A percentile compares a stretch with the other conserved stretches of the same genome.
These are phyloP conservation scores for Leuciscus waleckii DNA, from an alignment of 2,797 vertebrate species.

Conservation along the genomic window DNA sequence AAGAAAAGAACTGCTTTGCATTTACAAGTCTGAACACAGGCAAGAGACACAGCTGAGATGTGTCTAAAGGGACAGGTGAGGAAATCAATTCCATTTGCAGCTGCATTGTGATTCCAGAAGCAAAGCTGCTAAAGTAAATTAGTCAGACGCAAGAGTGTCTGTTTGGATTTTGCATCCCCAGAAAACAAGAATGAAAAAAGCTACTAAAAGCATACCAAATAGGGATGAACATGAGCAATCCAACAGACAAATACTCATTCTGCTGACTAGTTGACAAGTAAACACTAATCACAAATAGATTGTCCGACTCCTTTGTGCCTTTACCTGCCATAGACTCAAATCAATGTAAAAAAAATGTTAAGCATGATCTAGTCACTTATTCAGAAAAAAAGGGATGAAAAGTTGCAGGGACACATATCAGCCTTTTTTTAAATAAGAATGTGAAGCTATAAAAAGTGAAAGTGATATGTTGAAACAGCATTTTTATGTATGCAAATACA, in stretches of 20 bases:
- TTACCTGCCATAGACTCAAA: not conserved
- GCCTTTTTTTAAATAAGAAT: not conserved
- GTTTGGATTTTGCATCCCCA: not conserved
- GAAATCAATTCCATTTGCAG: constrained; percentile 23
- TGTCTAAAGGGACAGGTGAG: constrained; percentile 19
- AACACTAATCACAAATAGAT: not conserved
- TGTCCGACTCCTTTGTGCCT: too few relatives aligned
- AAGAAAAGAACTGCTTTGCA: constrained; percentile 34
- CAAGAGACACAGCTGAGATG: constrained; percentile 15
- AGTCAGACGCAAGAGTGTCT: not conserved
- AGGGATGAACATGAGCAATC: constrained; percentile 27
- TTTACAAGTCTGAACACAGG: constrained; percentile 20
- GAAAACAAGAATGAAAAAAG: constrained; percentile 34
- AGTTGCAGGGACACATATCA: too few relatives aligned
- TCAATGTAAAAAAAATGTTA: not conserved
- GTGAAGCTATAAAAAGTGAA: not conserved
- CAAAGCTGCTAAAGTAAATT: constrained; percentile 33
- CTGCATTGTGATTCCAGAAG: constrained; percentile 37
- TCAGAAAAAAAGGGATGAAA: too few relatives aligned
- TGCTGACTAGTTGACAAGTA: not conserved
- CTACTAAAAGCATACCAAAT: constrained; percentile 30
- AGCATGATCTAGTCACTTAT: not conserved
- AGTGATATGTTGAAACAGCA: not conserved
- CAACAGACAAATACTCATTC: not conserved
- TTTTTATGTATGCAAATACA: not conserved